Base-by-base conservation (phyloP, 2,888 invertebrate species). In the Rosalia funebris region DNA sequence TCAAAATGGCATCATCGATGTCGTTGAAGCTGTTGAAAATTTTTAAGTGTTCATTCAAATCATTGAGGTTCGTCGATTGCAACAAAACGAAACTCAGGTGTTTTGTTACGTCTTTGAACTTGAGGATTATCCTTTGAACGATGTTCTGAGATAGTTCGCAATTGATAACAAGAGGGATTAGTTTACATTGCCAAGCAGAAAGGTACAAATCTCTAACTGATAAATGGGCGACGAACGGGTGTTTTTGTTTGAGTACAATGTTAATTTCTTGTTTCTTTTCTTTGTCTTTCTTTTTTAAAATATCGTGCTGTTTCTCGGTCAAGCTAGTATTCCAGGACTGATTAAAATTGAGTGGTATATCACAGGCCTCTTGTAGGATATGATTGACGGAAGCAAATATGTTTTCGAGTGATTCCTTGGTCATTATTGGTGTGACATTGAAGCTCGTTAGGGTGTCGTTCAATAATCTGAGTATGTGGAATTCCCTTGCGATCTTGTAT, bases 371-470 rank as follows among this genome's bases (percentile, higher is more conserved):
- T 10, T 32, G 17, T 1, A 57, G n/a, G 1, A 19, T 11, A 0
- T 5, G 7, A 39, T 36, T 41, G 1, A 42, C 48, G 12, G 36
- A 48, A 15, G 31, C 19, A 34, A 42, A 57, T 12, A 57, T 34
- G n/a, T 50, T 48, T 15, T n/a, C 32, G 1, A 50, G 14, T 9
- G 37, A n/a, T 12, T 1, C 15, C 0, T 14, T 14, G 9, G 31
- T 10, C 9, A 14, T 20, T 15, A 57, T 44, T 7, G 42, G 41
- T 1, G 39, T 57, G n/a, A 57, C 39, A 14, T 57, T 57, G 19
- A 57, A 57, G 15, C 11, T 41, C 11, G 32, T 36, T 16, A 57
- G 20, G 15, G 57, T 57, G 10, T 57, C 32, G n/a, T 42, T 48
- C 17, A 57, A 11, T 11, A 41, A 14, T 10, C 42, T 34, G 16